phyloP scores from a whole-genome alignment of 1,140 invertebrate genomes.

The Drosophila busckii region DNA sequence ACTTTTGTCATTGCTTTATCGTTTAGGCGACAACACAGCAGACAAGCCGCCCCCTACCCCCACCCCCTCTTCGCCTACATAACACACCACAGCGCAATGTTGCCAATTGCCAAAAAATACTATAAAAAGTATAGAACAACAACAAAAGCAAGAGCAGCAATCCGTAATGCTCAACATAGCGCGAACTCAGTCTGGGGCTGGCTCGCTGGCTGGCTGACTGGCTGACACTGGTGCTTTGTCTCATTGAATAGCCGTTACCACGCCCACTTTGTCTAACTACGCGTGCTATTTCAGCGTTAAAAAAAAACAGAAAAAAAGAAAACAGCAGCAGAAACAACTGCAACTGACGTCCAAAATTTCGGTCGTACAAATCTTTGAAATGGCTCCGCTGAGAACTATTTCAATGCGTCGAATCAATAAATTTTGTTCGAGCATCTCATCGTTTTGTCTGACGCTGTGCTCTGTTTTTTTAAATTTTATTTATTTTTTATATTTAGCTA shows the following conservation, averaged over 20 bases:
- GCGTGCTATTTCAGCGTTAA: conserved; percentile 63
- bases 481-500: neutral
- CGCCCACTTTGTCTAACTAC: conserved; percentile 53
- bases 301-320: conserved; percentile 6
- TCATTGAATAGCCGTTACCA: conserved; percentile 59
- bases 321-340: conserved; percentile 8
- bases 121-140: neutral
- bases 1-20: conserved; percentile 73
- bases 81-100: conserved; percentile 1
- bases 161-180: conserved; percentile 34
- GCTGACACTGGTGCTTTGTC: conserved; percentile 69
- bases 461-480: conserved; percentile 43
- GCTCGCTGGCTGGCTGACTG: too few species aligned
- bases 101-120: conserved; percentile 48
- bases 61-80: neutral
- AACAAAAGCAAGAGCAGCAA: conserved; percentile 18
- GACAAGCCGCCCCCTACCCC: neutral
- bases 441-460: conserved; percentile 63
- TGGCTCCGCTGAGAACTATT: conserved; percentile 76
- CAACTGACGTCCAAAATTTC: conserved; percentile 52
- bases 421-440: conserved; percentile 55
- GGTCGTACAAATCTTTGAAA: conserved; percentile 77
- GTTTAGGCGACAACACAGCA: conserved; percentile 59
- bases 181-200: conserved; percentile 13
- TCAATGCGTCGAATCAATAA: conserved; percentile 77